Conservation (phyloP, 2,113 vertebrate genomes). For the Phalacrocorax aristotelis region DNA sequence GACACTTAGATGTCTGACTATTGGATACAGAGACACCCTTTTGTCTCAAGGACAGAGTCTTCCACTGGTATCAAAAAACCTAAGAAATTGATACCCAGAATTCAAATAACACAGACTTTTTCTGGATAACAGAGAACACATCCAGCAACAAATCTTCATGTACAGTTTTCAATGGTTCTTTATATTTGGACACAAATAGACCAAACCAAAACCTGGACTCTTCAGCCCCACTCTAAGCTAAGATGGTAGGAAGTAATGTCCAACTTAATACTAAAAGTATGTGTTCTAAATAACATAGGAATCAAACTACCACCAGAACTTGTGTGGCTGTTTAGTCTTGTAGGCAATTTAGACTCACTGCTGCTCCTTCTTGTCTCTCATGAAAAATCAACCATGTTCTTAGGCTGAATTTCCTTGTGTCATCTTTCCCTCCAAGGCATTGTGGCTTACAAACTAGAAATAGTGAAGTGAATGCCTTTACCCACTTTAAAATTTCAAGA, state of each 20-base stretch:
- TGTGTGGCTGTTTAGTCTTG: background rate
- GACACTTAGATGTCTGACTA: background rate
- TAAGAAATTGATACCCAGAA: background rate
- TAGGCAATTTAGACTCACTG: background rate
- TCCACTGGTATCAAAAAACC: background rate
- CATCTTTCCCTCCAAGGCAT: background rate
- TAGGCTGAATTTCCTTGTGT: background rate
- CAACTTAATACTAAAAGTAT: background rate
- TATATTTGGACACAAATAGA: background rate
- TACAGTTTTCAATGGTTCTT: background rate
- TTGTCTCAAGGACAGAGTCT: background rate
- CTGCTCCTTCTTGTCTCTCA: background rate
- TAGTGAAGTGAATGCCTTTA: background rate
- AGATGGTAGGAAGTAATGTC: background rate
- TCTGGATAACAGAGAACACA: background rate
- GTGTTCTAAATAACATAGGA: background rate
- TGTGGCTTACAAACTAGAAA: background rate
- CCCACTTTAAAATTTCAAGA: conserved; percentile 7
- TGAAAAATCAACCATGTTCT: background rate
- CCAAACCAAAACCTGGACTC: background rate
- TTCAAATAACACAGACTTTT: background rate
- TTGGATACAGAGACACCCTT: background rate
- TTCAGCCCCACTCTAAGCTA: background rate
- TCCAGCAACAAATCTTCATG: background rate
- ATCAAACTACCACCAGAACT: background rate